Evolutionary conservation across 2,888 invertebrate species (phyloP).

Genomic region (Mythimna pallens): DNA sequence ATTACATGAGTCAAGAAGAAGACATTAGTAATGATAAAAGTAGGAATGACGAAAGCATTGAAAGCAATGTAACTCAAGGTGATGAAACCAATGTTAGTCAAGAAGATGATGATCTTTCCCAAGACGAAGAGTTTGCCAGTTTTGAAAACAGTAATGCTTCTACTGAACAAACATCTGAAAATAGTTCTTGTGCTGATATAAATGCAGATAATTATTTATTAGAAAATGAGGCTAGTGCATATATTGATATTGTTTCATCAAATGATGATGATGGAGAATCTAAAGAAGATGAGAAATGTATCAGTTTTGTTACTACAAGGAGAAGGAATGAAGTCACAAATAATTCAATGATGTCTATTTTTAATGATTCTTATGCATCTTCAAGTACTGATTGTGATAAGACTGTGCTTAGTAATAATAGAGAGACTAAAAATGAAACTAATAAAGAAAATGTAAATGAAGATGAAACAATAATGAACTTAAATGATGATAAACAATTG

Average conservation of each 20-base stretch:
- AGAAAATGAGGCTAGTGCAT: conserved; percentile 59
- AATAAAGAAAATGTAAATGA: conserved; percentile 21
- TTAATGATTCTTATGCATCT: conserved; percentile 74
- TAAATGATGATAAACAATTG: conserved; percentile 17
- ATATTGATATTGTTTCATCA: conserved; percentile 50
- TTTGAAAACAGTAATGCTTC: conserved; percentile 47
- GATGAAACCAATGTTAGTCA: conserved; percentile 11
- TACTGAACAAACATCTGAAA: conserved; percentile 44
- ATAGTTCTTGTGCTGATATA: conserved; percentile 42
- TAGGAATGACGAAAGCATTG: conserved; percentile 31
- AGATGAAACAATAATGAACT: conserved; percentile 33
- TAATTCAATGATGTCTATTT: conserved; percentile 75
- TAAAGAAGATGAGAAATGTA: conserved; percentile 69
- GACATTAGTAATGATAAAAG: conserved; percentile 55
- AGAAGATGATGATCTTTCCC: conserved; percentile 27
- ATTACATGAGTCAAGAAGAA: conserved; percentile 54
- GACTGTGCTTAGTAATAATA: conserved; percentile 73
- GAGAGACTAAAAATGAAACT: conserved; percentile 7
- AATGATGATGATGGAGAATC: conserved; percentile 58
- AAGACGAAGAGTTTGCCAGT: conserved; percentile 55
- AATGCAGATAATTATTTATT: conserved; percentile 50
- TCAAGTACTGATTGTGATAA: conserved; percentile 76
- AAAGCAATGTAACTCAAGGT: conserved; percentile 58
- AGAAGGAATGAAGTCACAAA: conserved; percentile 77
- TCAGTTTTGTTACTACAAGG: conserved; percentile 86